Percentiles rank a stretch among this genome's conserved stretches.
Evolutionary conservation across 1,140 invertebrate species (phyloP).

Genomic region (Pseudomyrmex dendroicus): DNA sequence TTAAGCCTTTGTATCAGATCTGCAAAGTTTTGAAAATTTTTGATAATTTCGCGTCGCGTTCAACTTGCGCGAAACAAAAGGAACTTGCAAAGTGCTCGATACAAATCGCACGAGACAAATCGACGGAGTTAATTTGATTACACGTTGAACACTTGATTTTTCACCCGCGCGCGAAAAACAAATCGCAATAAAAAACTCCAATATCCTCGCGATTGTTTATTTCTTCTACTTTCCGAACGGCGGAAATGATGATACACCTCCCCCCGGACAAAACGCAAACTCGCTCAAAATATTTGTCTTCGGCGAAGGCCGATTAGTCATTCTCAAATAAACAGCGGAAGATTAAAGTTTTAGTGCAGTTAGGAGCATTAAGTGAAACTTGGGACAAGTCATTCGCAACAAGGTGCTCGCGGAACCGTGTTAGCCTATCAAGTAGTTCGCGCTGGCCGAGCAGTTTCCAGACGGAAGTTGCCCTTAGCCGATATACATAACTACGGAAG

Average conservation of each 20-base stretch:
- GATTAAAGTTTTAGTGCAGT: conserved; percentile 42
- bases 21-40: too few species aligned
- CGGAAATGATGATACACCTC: not conserved
- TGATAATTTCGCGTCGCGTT: too few species aligned
- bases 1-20: too few species aligned
- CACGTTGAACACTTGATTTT: too few species aligned
- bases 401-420: conserved; percentile 33
- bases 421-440: conserved; percentile 68
- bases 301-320: conserved; percentile 19
- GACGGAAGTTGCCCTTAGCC: conserved; percentile 34
- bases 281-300: not conserved
- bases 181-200: too few species aligned
- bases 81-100: too few species aligned
- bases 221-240: not conserved
- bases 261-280: not conserved
- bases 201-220: too few species aligned
- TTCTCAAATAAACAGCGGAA: conserved; percentile 48
- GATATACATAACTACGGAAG: conserved; percentile 35
- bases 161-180: too few species aligned
- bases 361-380: conserved; percentile 56
- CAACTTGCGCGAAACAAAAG: too few species aligned
- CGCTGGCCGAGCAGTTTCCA: conserved; percentile 48
- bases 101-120: too few species aligned
- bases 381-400: conserved; percentile 38
- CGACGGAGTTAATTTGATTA: too few species aligned